Evolutionary conservation across 2,797 vertebrate genomes (phyloP).

Genomic region (Channa striata): DNA sequence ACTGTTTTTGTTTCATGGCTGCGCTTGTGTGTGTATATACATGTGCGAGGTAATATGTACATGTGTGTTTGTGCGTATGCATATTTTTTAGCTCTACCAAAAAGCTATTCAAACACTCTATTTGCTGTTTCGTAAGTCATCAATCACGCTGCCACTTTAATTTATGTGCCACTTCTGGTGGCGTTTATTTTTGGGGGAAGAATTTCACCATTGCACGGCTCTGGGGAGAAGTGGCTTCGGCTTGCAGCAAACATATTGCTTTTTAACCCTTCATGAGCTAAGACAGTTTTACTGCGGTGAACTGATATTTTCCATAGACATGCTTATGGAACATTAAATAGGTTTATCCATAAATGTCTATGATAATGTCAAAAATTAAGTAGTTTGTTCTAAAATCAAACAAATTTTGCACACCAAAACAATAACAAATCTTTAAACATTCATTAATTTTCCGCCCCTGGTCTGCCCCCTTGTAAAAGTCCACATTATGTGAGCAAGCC

Average conservation of each 20-base stretch:
- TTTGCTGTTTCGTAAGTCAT: conserved; percentile 89
- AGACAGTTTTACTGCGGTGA: conserved; percentile 19
- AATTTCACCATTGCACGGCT: conserved; percentile 89
- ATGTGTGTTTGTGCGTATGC: conserved; percentile 33
- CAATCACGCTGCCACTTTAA: conserved; percentile 96
- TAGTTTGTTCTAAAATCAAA: neutral
- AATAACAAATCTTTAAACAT: no score
- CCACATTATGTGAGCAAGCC: no score
- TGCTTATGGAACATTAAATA: conserved; percentile 8
- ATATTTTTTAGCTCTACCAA: conserved; percentile 81
- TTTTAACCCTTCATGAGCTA: conserved; percentile 83
- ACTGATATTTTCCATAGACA: conserved; percentile 20
- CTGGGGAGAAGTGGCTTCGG: conserved; percentile 83
- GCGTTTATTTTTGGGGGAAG: conserved; percentile 92
- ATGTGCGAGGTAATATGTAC: conserved; percentile 29
- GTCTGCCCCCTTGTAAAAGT: no score
- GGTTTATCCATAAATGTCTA: neutral
- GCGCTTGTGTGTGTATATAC: conserved; percentile 14
- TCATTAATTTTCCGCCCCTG: no score
- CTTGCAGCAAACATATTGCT: conserved; percentile 85
- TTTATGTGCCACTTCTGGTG: conserved; percentile 96
- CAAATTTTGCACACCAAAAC: neutral
- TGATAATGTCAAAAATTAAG: neutral
- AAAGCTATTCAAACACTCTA: conserved; percentile 88
- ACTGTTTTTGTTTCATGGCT: conserved; percentile 35